Base-by-base conservation (phyloP, 1,140 invertebrate genomes). In the Monochamus saltuarius region DNA sequence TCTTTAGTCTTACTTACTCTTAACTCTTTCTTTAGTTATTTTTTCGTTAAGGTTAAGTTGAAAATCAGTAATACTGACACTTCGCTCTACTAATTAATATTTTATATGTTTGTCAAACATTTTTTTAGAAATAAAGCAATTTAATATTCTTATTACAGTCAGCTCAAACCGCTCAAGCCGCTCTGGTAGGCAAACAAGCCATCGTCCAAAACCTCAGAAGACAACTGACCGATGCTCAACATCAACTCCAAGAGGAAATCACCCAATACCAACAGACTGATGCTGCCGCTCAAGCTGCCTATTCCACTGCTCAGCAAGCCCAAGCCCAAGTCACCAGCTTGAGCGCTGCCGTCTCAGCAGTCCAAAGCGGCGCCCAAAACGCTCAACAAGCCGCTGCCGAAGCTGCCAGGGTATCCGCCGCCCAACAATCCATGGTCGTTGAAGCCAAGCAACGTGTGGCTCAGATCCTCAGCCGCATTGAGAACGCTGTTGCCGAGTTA, bases 161-260 rank as follows among this genome's bases (percentile, higher is more conserved):
- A 29, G 68, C 68, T 17, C 62, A 64, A 52, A 70, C 68, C 7
- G 68, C 68, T 16, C 68, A 70, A 60, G 68, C 68, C n/a, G 68
- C 68, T 36, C 50, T 68, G 11, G 68, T 70, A 14, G 68, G 68
- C 34, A 70, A 70, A 61, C 68, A 70, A 52, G 66, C 66, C 40
- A 65, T 70, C 47, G 68, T 68, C n/a, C 62, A 66, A 42, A 59
- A 47, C 49, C 51, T 70, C 2, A 63, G 66, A 37, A 62, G 61
- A 46, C 66, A 70, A 61, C 52, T 67, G n/a, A 19, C 22, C 38
- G 60, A 70, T n/a, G 68, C 68, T 14, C 56, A 70, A 55, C 52
- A 60, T 7, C 61, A 65, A 59, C 59, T 70, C 6, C 55, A 61
- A 42, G 64, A 42, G 35, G 66, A 70, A 62, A 59, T 70, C 36